phyloP scores from a whole-genome alignment of 1,140 invertebrate genomes.

The Drosophila pallidifrons region DNA sequence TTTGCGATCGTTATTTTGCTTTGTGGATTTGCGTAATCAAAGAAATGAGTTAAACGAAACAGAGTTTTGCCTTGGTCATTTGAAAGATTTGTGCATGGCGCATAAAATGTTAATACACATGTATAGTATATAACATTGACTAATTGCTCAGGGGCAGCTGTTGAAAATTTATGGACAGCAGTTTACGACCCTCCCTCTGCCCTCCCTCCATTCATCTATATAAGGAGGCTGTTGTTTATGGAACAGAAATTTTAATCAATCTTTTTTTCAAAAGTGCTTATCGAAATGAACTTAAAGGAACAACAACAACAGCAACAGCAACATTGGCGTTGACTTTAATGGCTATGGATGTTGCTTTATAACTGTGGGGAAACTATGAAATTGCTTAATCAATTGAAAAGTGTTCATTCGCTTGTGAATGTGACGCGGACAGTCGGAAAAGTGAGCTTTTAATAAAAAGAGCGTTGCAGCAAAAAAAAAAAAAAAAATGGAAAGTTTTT shows the following conservation, averaged over 20 bases:
- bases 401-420: conserved; percentile 42
- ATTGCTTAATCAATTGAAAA: conserved; percentile 58
- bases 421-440: conserved; percentile 39
- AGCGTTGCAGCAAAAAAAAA: conserved; percentile 8
- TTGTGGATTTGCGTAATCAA: conserved; percentile 15
- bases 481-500: conserved; percentile 50
- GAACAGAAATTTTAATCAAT: conserved; percentile 41
- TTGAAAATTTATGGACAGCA: conserved; percentile 5
- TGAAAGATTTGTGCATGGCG: conserved; percentile 2
- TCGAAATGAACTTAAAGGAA: conserved; percentile 25
- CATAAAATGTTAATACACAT: conserved; percentile 2
- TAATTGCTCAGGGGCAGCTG: conserved; percentile 10
- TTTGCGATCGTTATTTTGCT: conserved; percentile 1
- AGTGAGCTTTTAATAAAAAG: conserved; percentile 39
- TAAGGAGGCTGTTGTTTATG: background rate
- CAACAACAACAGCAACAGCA: background rate
- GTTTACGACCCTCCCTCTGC: conserved; percentile 12
- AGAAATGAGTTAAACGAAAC: conserved; percentile 24
- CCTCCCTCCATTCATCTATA: background rate
- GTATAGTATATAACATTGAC: background rate
- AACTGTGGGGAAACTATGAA: conserved; percentile 41
- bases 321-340: conserved; percentile 1
- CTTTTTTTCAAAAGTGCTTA: conserved; percentile 30
- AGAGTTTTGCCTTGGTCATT: background rate
- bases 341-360: background rate